phyloP scores from a whole-genome alignment of 2,113 vertebrate genomes.

The Laticauda laticaudata region DNA sequence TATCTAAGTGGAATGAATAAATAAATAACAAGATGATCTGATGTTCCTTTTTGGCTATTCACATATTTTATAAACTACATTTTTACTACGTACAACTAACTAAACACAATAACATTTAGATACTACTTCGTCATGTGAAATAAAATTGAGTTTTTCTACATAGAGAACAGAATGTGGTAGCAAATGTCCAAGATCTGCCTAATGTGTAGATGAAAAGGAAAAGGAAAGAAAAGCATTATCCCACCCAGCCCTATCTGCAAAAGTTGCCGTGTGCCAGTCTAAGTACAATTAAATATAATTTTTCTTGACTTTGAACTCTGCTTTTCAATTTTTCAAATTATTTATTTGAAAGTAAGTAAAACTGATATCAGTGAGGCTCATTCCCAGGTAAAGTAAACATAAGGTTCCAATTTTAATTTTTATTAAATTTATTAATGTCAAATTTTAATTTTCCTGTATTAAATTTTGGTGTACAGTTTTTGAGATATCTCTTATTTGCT shows the following conservation, averaged over 20 bases:
- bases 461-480: slow-evolving; percentile 46
- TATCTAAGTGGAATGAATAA: rapidly evolving
- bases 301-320: background rate
- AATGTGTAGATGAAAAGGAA: background rate
- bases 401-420: slow-evolving; percentile 19
- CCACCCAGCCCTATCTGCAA: background rate
- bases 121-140: background rate
- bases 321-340: background rate
- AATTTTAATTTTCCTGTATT: slow-evolving; percentile 45
- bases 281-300: background rate
- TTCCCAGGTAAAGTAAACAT: background rate
- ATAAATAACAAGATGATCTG: background rate
- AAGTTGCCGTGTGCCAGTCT: background rate
- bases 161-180: background rate
- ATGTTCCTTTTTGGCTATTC: background rate
- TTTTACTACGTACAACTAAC: background rate
- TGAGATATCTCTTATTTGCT: background rate
- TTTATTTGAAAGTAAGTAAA: background rate
- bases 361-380: background rate
- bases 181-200: background rate
- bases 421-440: slow-evolving; percentile 40
- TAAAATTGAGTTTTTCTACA: background rate
- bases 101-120: background rate
- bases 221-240: background rate
- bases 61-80: background rate